These are phyloP conservation scores for Spodoptera picta DNA, from an alignment of 2,888 invertebrate genomes.

Conservation along the genomic window DNA sequence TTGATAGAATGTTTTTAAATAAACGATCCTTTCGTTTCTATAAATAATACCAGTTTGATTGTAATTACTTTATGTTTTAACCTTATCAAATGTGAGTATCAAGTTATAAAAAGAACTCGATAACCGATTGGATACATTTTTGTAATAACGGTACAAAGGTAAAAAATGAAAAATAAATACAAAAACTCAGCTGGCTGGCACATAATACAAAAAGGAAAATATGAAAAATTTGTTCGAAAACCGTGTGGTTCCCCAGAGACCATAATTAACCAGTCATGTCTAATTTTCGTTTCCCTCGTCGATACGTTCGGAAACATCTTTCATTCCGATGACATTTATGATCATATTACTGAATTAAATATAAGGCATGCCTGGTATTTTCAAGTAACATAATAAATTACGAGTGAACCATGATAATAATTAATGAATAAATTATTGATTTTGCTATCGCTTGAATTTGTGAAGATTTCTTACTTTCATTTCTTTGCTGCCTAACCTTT, in stretches of 20 bases:
- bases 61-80: too few species aligned
- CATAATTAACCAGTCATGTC: conserved; percentile 33
- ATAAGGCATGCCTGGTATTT: conserved; percentile 30
- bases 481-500: too few species aligned
- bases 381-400: conserved; percentile 32
- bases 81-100: too few species aligned
- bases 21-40: too few species aligned
- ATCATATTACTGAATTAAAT: conserved; percentile 43
- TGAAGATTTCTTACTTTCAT: conserved; percentile 11
- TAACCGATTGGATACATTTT: too few species aligned
- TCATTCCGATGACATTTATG: conserved; percentile 39
- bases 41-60: too few species aligned
- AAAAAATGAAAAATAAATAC: too few species aligned
- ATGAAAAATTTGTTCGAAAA: conserved; percentile 2
- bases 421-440: conserved; percentile 38
- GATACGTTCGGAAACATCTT: conserved; percentile 30
- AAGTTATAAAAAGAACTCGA: too few species aligned
- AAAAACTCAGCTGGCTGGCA: too few species aligned
- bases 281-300: conserved; percentile 19
- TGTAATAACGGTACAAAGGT: too few species aligned
- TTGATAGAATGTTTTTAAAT: too few species aligned
- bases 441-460: conserved; percentile 6
- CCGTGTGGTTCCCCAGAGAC: conserved; percentile 12
- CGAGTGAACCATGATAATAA: conserved; percentile 27
- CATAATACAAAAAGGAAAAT: too few species aligned